Evolutionary conservation across 1,140 invertebrate genomes (phyloP).

Genomic region (Drosophila novamexicana): DNA sequence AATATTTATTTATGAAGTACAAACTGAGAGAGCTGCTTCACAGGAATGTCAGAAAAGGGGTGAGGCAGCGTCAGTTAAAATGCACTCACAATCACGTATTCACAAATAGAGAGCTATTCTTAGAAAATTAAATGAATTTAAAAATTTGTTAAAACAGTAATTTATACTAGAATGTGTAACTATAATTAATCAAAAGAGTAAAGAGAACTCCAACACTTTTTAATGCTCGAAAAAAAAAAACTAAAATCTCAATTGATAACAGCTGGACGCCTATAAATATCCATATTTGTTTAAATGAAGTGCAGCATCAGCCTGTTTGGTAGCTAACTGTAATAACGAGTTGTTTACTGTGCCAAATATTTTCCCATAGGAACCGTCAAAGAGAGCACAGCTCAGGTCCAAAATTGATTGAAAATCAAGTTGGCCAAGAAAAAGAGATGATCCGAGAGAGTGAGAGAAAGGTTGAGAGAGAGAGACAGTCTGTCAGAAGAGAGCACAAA

Average conservation of each 20-base stretch:
- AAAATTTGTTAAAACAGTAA: neutral
- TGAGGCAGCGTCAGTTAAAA: constrained; percentile 59
- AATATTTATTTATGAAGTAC: constrained; percentile 28
- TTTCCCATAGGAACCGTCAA: constrained; percentile 67
- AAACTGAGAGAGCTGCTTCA: constrained; percentile 13
- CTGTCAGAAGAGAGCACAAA: constrained; percentile 31
- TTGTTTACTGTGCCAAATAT: constrained; percentile 79
- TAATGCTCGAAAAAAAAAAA: neutral
- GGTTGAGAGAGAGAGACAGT: constrained; percentile 11
- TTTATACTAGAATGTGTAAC: too few relatives aligned
- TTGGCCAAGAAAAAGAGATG: constrained; percentile 1
- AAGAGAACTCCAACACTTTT: too few relatives aligned
- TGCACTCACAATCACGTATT: neutral
- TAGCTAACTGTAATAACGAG: constrained; percentile 73
- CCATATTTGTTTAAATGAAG: neutral
- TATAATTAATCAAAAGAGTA: too few relatives aligned
- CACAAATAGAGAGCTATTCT: too few relatives aligned
- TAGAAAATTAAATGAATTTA: too few relatives aligned
- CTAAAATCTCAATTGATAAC: neutral
- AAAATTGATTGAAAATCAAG: constrained; percentile 76
- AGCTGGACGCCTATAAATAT: neutral
- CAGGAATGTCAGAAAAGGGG: constrained; percentile 60
- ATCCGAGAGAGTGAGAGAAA: neutral
- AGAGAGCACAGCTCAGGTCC: constrained; percentile 39
- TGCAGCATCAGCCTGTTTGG: constrained; percentile 20